phyloP scores from a whole-genome alignment of 2,113 vertebrate species.

The Pyxicephalus adspersus region DNA sequence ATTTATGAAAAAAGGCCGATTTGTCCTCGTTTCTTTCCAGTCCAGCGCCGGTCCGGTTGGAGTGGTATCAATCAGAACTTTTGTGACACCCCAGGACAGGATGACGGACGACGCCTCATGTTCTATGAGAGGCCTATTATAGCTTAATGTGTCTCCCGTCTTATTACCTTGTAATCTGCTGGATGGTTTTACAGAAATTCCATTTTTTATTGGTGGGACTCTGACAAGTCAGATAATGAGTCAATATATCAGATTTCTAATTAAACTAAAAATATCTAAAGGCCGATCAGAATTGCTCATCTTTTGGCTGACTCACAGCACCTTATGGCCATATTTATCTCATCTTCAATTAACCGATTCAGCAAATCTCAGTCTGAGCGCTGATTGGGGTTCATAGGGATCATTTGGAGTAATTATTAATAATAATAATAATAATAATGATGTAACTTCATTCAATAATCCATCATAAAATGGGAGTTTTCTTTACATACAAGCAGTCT shows the following conservation, averaged over 20 bases:
- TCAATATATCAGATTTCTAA: background rate
- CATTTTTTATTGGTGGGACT: background rate
- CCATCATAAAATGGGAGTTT: too few species aligned
- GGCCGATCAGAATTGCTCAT: background rate
- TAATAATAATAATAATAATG: too few species aligned
- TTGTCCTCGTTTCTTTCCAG: slow-evolving; percentile 7
- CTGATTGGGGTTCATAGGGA: too few species aligned
- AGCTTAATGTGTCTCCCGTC: slow-evolving; percentile 21
- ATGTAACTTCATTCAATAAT: too few species aligned
- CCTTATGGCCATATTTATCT: too few species aligned
- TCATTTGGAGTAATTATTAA: too few species aligned
- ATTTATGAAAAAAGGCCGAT: background rate
- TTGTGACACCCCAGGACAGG: slow-evolving; percentile 10
- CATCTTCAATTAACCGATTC: too few species aligned
- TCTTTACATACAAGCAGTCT: too few species aligned
- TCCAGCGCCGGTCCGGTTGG: background rate
- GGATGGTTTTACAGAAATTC: slow-evolving; percentile 10
- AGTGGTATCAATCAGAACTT: background rate
- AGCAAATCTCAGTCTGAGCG: too few species aligned
- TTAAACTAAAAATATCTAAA: slow-evolving; percentile 1
- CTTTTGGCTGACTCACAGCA: background rate
- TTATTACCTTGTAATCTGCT: background rate
- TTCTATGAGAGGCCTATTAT: slow-evolving; percentile 34
- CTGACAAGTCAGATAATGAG: slow-evolving; percentile 10
- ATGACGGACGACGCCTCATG: slow-evolving; percentile 21